A percentile compares a stretch with the other conserved stretches of the same genome.
phyloP scores from a whole-genome alignment of 2,888 invertebrate genomes.

The Ceramica pisi region DNA sequence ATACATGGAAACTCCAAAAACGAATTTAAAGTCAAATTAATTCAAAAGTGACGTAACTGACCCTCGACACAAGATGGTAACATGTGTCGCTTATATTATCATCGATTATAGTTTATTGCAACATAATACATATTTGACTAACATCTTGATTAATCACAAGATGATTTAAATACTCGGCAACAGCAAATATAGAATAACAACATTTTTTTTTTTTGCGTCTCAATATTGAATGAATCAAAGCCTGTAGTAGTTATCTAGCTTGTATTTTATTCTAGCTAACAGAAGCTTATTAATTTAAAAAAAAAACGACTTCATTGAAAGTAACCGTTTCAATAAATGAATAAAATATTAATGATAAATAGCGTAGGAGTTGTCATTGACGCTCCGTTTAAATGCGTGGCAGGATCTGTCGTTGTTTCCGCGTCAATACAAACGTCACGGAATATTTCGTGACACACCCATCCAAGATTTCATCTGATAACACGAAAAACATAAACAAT shows the following conservation, averaged over 20 bases:
- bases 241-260: no score
- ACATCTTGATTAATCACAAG: slow-evolving; percentile 6
- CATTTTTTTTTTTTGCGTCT: not conserved
- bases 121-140: slow-evolving; percentile 6
- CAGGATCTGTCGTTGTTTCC: slow-evolving; percentile 15
- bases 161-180: not conserved
- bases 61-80: slow-evolving; percentile 12
- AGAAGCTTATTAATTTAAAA: not conserved
- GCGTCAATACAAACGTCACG: slow-evolving; percentile 48
- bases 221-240: not conserved
- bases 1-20: not conserved
- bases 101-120: slow-evolving; percentile 1
- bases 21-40: not conserved
- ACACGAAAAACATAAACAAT: slow-evolving; percentile 35
- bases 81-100: not conserved
- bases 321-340: slow-evolving; percentile 18
- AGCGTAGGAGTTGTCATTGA: slow-evolving; percentile 18
- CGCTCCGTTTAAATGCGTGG: slow-evolving; percentile 6
- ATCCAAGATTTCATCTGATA: slow-evolving; percentile 29
- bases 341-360: slow-evolving; percentile 9
- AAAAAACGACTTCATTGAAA: slow-evolving; percentile 1
- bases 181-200: no score
- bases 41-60: slow-evolving; percentile 31
- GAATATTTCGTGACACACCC: slow-evolving; percentile 56
- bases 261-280: not conserved